These are phyloP conservation scores for Eclectus roratus DNA, from an alignment of 2,113 vertebrate genomes.

Conservation along the genomic window DNA sequence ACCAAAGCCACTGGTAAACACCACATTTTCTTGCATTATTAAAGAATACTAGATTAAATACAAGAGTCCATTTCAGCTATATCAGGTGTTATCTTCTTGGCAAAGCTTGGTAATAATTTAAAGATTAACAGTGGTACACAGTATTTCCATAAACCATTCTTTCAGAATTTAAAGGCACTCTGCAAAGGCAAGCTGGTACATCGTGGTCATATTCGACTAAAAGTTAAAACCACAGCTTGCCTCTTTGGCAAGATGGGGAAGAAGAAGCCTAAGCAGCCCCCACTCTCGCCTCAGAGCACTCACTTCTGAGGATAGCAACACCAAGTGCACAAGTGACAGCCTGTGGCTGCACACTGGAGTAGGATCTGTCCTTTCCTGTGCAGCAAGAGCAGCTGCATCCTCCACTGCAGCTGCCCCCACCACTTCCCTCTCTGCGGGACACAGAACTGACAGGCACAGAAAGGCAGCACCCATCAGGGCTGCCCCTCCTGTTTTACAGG, in stretches of 20 bases:
- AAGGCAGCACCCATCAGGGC: background rate
- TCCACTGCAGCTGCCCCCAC: background rate
- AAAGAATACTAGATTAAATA: background rate
- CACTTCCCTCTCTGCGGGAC: background rate
- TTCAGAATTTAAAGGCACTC: background rate
- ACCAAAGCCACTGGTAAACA: background rate
- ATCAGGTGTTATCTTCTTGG: background rate
- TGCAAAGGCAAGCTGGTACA: background rate
- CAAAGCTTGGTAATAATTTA: background rate
- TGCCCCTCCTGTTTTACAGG: background rate
- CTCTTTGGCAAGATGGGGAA: fast-evolving
- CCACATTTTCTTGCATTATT: background rate
- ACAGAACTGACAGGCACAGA: too few species aligned
- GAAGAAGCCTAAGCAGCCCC: background rate
- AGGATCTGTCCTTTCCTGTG: background rate
- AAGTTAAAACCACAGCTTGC: background rate
- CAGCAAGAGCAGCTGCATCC: background rate
- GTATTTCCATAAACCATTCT: background rate
- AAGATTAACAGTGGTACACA: background rate
- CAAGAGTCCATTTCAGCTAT: background rate
- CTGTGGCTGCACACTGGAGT: fast-evolving
- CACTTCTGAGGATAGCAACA: background rate
- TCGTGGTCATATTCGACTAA: fast-evolving
- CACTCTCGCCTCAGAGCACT: background rate
- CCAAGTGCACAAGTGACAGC: fast-evolving